Percentiles rank a stretch among this genome's conserved stretches.
Evolutionary conservation across 1,140 invertebrate species (phyloP).

Genomic region (Dreissena rostriformis): DNA sequence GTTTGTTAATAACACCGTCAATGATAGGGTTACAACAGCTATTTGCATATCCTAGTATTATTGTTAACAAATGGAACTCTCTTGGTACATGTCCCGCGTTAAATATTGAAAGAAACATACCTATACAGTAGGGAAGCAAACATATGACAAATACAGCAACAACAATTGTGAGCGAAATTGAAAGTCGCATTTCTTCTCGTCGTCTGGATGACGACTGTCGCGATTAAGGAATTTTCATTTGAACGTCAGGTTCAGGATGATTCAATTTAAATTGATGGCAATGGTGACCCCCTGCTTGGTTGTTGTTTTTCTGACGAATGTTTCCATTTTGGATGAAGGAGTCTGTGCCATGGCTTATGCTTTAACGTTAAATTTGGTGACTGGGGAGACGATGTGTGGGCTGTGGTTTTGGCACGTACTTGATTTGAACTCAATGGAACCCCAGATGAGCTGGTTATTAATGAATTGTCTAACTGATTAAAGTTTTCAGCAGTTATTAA

Average conservation of each 20-base stretch:
- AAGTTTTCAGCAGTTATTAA: too few relatives aligned
- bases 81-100: conserved; percentile 46
- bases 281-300: not conserved
- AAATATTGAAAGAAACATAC: conserved; percentile 74
- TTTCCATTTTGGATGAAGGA: not conserved
- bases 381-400: too few relatives aligned
- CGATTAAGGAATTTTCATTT: not conserved
- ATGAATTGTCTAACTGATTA: too few relatives aligned
- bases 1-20: conserved; percentile 74
- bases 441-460: too few relatives aligned
- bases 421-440: too few relatives aligned
- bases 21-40: conserved; percentile 75
- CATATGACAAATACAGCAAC: conserved; percentile 70
- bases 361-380: too few relatives aligned
- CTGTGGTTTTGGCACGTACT: too few relatives aligned
- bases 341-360: not conserved
- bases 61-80: conserved; percentile 67
- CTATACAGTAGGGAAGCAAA: conserved; percentile 77
- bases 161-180: conserved; percentile 65
- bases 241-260: not conserved
- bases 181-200: conserved; percentile 69
- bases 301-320: not conserved
- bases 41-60: conserved; percentile 75
- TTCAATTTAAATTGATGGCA: not conserved
- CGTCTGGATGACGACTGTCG: conserved; percentile 23